Evolutionary conservation across 2,888 invertebrate species (phyloP), one percentile per base, ranked within the genome.

Genomic region (Tolmerus cingulatus): DNA sequence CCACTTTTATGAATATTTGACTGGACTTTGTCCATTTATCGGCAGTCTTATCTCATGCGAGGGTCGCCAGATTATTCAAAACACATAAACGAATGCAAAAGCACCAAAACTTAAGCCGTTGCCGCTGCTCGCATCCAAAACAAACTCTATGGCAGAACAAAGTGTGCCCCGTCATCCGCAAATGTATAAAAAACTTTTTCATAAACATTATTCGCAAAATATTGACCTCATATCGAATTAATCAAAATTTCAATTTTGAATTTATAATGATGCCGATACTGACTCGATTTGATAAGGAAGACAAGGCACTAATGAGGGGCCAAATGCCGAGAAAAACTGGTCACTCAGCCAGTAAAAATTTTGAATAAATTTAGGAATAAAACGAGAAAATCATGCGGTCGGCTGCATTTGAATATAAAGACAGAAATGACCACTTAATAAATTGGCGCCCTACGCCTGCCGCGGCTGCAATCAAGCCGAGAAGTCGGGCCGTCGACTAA

Each of bases 141-240:
- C 27, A 66, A 66, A 66, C 9, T 66, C 66, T 66, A 23, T 66
- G 12, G 66, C 27, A 66, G 66, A 66, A 66, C 23, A 19, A 8
- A 23, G 66, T 19, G 66, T 66, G 66, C 23, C 66, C 12, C 66
- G 66, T 66, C 27, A 66, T 66, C 66, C 66, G 66, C 2, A 66
- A 66, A 14, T 66, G 12, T 66, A 23, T 23, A 66, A 66, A 66
- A 66, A 66, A 66, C 66, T 66, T 66, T 66, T 66, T 66, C 66
- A 66, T 66, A 66, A 66, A 66, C 66, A 84, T 76, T 37, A 84
- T 57, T 84, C 84, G 84, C 84, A 66, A 84, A 84, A 84, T 84
- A 66, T 74, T 84, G 84, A 84, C 84, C 84, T 84, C 84, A 84
- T 74, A 84, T 84, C 84, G 74, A 74, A 74, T 74, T 57, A 84